Evolutionary conservation across 2,113 vertebrate species (phyloP).

Genomic region (Formicarius rufipectus): DNA sequence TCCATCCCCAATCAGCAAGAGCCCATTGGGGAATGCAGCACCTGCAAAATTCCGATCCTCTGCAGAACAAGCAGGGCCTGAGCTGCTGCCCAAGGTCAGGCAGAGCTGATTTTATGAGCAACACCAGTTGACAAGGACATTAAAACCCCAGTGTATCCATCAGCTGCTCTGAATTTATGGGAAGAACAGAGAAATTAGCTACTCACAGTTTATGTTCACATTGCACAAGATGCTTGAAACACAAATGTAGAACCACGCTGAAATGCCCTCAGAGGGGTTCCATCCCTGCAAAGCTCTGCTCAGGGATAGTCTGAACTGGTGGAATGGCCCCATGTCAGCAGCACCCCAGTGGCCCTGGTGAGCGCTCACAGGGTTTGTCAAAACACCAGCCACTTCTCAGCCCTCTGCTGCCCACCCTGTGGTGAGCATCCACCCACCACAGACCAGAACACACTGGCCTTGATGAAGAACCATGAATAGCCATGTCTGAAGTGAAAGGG

Average conservation of each 20-base stretch:
- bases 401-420: accelerated
- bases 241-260: neutral
- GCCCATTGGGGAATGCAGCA: accelerated
- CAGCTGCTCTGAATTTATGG: neutral
- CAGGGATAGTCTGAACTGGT: neutral
- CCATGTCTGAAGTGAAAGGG: neutral
- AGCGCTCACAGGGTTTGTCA: neutral
- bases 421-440: neutral
- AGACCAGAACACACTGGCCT: neutral
- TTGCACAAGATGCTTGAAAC: neutral
- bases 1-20: accelerated
- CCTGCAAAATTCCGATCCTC: accelerated
- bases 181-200: neutral
- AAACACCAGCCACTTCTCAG: neutral
- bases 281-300: neutral
- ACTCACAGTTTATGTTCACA: neutral
- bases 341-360: neutral
- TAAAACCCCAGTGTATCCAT: neutral
- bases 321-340: accelerated
- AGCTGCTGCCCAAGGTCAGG: neutral
- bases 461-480: neutral
- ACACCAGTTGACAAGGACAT: neutral
- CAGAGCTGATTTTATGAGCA: neutral
- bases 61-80: neutral
- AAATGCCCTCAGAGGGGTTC: neutral